Evolutionary conservation across 2,113 vertebrate genomes (phyloP), one percentile per base, ranked within the genome.

Genomic region (Neogale vison): DNA sequence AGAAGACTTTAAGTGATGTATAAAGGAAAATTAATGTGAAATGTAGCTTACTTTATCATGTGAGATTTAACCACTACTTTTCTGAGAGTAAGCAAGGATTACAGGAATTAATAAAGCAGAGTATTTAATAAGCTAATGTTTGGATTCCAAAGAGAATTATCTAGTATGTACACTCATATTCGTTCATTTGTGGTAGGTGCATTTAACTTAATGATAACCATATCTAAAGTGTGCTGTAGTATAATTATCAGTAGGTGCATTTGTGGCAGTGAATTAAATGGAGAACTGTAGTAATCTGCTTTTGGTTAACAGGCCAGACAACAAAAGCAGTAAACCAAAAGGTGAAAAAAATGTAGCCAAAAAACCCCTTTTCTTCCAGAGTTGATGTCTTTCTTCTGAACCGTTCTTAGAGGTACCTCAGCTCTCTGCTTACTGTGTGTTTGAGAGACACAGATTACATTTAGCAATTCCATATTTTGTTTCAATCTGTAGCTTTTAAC

Each of bases 81-180:
- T 97, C 74, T 97, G 97, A 98, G 96, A 98, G 97, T 94, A 98
- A 96, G 91, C 89, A 88, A 98, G 92, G 95, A 98, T 98, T 98
- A 98, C 34, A 96, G 97, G 98, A 98, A 98, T 98, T 98, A 98
- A 96, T 97, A 83, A 97, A 97, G 39, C 97, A 77, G 94, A 98
- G 97, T 98, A 97, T 97, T 98, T 98, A 98, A 98, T 98, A 98
- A 96, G 91, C 95, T 96, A 95, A 98, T 98, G 87, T 97, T 83
- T 97, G 97, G 93, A 98, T 98, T 99, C 93, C 72, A 98, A 98
- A 98, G 96, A 95, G 97, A 98, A 98, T 98, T 98, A 98, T 98
- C 94, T 97, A 50, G 80, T 96, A 96, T 96, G 90, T 95, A 97
- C 97, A 89, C 93, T 96, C 63, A 97, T 96, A 92, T 67, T 97